phyloP scores from a whole-genome alignment of 2,113 vertebrate genomes.

The Poicephalus gulielmi region DNA sequence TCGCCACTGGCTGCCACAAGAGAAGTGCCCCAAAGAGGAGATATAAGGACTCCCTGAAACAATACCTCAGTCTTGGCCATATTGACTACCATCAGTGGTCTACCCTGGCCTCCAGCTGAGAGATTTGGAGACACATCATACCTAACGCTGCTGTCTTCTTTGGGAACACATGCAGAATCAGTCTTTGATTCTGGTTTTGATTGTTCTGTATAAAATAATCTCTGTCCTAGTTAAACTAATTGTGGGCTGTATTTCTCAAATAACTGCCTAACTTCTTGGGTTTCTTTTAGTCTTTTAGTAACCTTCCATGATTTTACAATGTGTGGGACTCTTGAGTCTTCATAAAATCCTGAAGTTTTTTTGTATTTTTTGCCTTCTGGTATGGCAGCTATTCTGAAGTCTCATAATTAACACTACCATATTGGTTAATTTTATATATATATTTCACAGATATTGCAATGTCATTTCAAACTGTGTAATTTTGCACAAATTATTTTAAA shows the following conservation, averaged over 20 bases:
- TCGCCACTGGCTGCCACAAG: no score
- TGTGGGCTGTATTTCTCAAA: background rate
- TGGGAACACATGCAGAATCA: no score
- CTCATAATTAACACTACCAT: background rate
- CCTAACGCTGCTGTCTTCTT: no score
- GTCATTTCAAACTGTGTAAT: background rate
- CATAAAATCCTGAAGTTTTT: background rate
- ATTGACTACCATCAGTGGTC: no score
- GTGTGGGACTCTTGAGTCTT: background rate
- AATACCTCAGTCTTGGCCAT: no score
- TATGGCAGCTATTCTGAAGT: background rate
- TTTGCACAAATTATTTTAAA: background rate
- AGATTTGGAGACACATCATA: no score
- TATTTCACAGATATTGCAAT: background rate
- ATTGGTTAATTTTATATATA: background rate
- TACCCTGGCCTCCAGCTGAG: no score
- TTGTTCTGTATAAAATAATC: no score
- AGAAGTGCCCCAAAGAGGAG: no score
- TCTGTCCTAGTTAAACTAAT: background rate
- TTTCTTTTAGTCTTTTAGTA: background rate
- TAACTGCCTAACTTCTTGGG: background rate
- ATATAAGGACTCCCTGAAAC: no score
- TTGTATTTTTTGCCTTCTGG: background rate
- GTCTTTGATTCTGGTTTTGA: no score
- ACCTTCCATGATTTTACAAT: background rate